Conservation (phyloP, 2,888 invertebrate species). For the Calliphora vomitoria region DNA sequence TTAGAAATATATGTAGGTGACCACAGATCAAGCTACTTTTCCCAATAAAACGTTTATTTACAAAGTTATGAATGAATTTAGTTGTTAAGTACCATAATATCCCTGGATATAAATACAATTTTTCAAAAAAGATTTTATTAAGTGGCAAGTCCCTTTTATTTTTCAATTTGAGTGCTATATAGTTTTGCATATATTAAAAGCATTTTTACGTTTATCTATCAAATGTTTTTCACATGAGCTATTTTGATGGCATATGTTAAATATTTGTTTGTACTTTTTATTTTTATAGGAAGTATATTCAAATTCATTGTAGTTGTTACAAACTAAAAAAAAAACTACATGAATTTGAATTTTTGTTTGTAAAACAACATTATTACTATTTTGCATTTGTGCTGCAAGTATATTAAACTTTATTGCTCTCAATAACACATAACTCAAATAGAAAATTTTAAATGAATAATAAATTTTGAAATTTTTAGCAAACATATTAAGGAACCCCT, state of each 20-base stretch:
- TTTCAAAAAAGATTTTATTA: neutral
- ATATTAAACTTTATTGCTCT: slow-evolving; percentile 27
- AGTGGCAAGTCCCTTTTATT: neutral
- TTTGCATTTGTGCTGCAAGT: neutral
- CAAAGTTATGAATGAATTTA: too few species aligned
- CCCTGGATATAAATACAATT: too few species aligned
- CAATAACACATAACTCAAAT: neutral
- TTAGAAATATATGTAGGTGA: too few species aligned
- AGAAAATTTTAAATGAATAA: neutral
- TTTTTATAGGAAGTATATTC: slow-evolving; percentile 11
- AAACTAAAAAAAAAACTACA: neutral
- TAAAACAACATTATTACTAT: slow-evolving; percentile 10
- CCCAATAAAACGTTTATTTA: too few species aligned
- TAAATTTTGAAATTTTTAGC: neutral
- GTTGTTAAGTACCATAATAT: too few species aligned
- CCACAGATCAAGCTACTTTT: too few species aligned
- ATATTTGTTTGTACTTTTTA: slow-evolving; percentile 8
- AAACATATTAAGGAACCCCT: neutral
- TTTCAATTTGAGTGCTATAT: neutral
- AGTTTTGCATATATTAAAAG: slow-evolving; percentile 54
- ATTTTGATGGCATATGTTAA: slow-evolving; percentile 42
- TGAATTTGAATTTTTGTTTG: slow-evolving; percentile 39
- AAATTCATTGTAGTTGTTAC: slow-evolving; percentile 17
- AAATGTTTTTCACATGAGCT: slow-evolving; percentile 39
- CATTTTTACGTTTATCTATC: slow-evolving; percentile 51